Percentiles rank a stretch among this genome's conserved stretches.
These are phyloP conservation scores for Ctenosaura bakeri DNA, from an alignment of 2,797 vertebrate genomes.

Conservation along the genomic window DNA sequence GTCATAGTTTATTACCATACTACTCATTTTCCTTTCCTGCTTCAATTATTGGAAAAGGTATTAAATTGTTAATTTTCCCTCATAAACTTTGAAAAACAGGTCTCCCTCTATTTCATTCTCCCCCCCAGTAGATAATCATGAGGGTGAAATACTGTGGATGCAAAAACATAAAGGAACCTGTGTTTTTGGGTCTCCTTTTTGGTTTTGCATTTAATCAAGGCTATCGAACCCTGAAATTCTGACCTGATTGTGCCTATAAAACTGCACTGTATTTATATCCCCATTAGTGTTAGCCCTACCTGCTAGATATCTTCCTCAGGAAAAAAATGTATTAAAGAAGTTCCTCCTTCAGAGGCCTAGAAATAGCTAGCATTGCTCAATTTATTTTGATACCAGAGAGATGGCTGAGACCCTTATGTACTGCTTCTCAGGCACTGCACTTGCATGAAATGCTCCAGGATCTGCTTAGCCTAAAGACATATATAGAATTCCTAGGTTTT, in stretches of 20 bases:
- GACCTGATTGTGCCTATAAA: not conserved
- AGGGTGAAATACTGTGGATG: slow-evolving; percentile 38
- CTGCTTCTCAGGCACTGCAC: not conserved
- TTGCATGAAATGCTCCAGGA: not conserved
- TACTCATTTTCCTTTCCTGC: slow-evolving; percentile 44
- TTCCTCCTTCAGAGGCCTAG: not conserved
- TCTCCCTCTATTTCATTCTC: slow-evolving; percentile 43
- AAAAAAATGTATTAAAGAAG: not conserved
- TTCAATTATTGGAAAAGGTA: slow-evolving; percentile 54
- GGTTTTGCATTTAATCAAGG: slow-evolving; percentile 1
- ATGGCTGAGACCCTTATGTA: not conserved
- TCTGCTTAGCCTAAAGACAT: not conserved
- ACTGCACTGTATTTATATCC: slow-evolving; percentile 33
- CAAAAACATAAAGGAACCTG: slow-evolving; percentile 4
- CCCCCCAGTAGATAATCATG: not conserved
- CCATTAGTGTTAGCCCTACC: not conserved
- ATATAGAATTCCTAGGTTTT: not conserved
- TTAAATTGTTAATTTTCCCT: slow-evolving; percentile 61
- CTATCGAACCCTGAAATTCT: slow-evolving; percentile 6
- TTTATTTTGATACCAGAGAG: not conserved
- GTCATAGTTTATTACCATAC: slow-evolving; percentile 55
- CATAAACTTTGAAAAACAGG: slow-evolving; percentile 44
- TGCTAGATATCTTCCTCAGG: not conserved
- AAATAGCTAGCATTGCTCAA: not conserved
- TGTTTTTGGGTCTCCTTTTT: slow-evolving; percentile 7